Base-by-base conservation (phyloP, 2,797 vertebrate genomes). In the Poecilia velifera region DNA sequence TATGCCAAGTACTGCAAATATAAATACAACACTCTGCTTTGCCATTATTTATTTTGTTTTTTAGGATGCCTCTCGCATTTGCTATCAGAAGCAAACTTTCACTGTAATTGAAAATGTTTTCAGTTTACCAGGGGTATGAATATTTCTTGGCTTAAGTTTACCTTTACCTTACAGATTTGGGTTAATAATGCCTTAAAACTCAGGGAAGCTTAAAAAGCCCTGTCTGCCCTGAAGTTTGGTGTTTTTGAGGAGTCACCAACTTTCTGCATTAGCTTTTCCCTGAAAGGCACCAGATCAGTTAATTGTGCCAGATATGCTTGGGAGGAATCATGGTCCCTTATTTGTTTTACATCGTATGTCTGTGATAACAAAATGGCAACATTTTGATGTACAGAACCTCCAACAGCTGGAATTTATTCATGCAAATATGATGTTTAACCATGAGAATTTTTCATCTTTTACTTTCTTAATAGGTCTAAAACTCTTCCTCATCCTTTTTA, bases 121-220 rank as follows among this genome's bases (percentile, higher is more conserved):
- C 18, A 22, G 22, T 66, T 14, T 66, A 20, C 18, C 34, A 39
- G 8, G 8, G 18, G 16, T 66, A 66, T 66, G 8, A 22, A 22
- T 39, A 66, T 39, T 66, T 39, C 14, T 39, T 22, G 62, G 31
- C 62, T 64, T 4, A 39, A 39, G 7, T 39, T 34, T 34, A 62
- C 57, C 28, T 62, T 66, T 66, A 66, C 62, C 62, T 66, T 39
- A 39, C 34, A 39, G 9, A 66, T 66, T 66, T 66, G 34, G 62
- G 62, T 66, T 66, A 39, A 66, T 66, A 39, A 66, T 4, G 3
- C 36, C 62, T 66, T 39, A 39, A 64, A 66, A 39, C 34, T 34
- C 34, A 66, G 62, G 16, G 59, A 62, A 62, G 36, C 8, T 66
- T 39, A 39, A 20, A 22, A 66, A 66, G 34, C 62, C 34, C 18